Evolutionary conservation across 2,888 invertebrate genomes (phyloP).

Genomic region (Carcina quercana): DNA sequence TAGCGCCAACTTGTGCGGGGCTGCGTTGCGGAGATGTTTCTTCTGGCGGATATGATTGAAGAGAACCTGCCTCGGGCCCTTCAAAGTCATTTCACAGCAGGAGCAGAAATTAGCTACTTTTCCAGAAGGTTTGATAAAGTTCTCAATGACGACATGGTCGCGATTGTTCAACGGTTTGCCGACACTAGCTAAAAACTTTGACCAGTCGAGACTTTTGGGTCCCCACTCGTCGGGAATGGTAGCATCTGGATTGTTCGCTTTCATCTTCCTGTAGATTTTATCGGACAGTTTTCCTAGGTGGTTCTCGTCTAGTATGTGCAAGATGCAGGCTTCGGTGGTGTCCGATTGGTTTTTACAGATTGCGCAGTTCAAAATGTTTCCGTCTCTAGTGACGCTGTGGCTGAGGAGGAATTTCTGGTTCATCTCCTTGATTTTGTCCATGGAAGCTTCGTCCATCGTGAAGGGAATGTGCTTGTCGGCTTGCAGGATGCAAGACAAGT

Average conservation of each 20-base stretch:
- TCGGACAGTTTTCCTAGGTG: constrained; percentile 57
- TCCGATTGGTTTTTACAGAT: constrained; percentile 46
- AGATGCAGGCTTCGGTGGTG: constrained; percentile 37
- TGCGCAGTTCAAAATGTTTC: constrained; percentile 35
- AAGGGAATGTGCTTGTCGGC: constrained; percentile 55
- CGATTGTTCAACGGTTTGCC: constrained; percentile 54
- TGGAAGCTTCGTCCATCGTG: constrained; percentile 35
- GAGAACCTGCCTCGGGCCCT: constrained; percentile 60
- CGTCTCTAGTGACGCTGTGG: constrained; percentile 36
- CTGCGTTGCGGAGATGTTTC: constrained; percentile 62
- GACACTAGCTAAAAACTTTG: constrained; percentile 56
- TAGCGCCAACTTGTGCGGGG: constrained; percentile 50
- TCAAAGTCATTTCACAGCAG: constrained; percentile 62
- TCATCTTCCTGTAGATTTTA: constrained; percentile 48
- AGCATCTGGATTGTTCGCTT: constrained; percentile 43
- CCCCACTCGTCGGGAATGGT: constrained; percentile 63
- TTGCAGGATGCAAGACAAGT: constrained; percentile 52
- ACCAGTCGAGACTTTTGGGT: constrained; percentile 61
- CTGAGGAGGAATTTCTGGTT: constrained; percentile 50
- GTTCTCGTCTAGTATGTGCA: constrained; percentile 59
- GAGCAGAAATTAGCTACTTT: constrained; percentile 60
- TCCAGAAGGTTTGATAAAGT: constrained; percentile 60
- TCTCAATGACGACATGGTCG: constrained; percentile 62
- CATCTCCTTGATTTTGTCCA: constrained; percentile 51
- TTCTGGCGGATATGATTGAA: constrained; percentile 68